phyloP scores from a whole-genome alignment of 2,113 vertebrate genomes.

The Gobiocypris rarus region DNA sequence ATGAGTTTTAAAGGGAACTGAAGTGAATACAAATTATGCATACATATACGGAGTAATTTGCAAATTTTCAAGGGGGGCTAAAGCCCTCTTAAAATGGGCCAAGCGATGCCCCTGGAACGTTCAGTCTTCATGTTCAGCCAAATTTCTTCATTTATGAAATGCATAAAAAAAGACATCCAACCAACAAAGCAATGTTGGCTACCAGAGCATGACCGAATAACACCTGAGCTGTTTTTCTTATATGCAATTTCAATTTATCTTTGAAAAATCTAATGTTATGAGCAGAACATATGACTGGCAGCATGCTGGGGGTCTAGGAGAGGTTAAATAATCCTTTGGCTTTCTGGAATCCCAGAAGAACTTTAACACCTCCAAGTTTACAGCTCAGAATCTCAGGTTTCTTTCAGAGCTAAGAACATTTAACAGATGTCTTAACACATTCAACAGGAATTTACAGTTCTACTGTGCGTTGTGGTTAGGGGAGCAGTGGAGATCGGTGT shows the following conservation, averaged over 20 bases:
- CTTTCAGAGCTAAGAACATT: neutral
- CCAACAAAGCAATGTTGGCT: neutral
- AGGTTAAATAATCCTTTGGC: conserved; percentile 27
- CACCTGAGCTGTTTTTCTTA: neutral
- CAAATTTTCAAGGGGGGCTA: no score
- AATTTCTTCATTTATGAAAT: neutral
- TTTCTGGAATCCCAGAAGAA: conserved; percentile 8
- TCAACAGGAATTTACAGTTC: conserved; percentile 10
- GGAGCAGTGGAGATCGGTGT: neutral
- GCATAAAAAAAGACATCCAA: neutral
- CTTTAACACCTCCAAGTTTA: neutral
- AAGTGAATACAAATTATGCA: no score
- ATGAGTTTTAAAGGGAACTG: no score
- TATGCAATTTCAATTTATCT: neutral
- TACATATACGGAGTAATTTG: no score
- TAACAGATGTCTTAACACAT: conserved; percentile 34
- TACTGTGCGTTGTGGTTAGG: neutral
- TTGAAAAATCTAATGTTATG: neutral
- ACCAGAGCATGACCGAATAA: neutral
- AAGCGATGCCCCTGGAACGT: no score
- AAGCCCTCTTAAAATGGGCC: no score
- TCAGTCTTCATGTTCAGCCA: no score
- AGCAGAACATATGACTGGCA: neutral
- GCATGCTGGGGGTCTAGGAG: neutral
- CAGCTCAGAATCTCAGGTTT: neutral